These are phyloP conservation scores for Probaryconus sp. DNA, from an alignment of 1,140 invertebrate genomes.

Conservation along the genomic window DNA sequence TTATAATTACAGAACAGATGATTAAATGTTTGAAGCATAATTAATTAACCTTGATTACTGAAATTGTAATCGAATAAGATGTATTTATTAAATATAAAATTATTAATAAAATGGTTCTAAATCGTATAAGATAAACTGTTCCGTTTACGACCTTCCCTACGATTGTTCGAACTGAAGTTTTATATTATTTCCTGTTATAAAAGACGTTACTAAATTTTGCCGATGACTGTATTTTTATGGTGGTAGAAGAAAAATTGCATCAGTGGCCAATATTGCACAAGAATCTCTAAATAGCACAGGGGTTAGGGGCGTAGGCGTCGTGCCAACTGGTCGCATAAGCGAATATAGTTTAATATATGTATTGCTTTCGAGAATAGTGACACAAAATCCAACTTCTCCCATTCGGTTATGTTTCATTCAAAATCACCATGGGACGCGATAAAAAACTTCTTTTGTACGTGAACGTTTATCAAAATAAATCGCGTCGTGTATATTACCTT, in stretches of 20 bases:
- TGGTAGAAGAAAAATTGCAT: conserved; percentile 38
- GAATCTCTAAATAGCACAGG: conserved; percentile 40
- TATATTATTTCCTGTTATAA: too few relatives aligned
- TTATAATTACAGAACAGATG: too few relatives aligned
- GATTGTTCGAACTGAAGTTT: too few relatives aligned
- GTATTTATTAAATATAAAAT: too few relatives aligned
- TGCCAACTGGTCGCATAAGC: conserved; percentile 31
- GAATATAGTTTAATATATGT: conserved; percentile 23
- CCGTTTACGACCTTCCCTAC: too few relatives aligned
- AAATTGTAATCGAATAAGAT: too few relatives aligned
- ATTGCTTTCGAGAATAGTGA: not conserved
- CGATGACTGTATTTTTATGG: conserved; percentile 31
- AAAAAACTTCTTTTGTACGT: conserved; percentile 53
- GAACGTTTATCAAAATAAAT: conserved; percentile 1
- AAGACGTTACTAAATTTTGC: not conserved
- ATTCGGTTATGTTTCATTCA: conserved; percentile 13
- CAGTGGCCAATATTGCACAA: conserved; percentile 51
- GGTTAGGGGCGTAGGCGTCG: conserved; percentile 42
- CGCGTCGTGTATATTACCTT: conserved; percentile 3
- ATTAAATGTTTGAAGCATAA: too few relatives aligned
- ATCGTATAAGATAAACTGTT: too few relatives aligned
- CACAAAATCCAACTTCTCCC: too few relatives aligned
- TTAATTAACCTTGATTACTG: too few relatives aligned
- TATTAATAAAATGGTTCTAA: too few relatives aligned
- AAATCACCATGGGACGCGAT: conserved; percentile 41